Conservation (phyloP, 2,113 vertebrate species). For the Strix aluco region DNA sequence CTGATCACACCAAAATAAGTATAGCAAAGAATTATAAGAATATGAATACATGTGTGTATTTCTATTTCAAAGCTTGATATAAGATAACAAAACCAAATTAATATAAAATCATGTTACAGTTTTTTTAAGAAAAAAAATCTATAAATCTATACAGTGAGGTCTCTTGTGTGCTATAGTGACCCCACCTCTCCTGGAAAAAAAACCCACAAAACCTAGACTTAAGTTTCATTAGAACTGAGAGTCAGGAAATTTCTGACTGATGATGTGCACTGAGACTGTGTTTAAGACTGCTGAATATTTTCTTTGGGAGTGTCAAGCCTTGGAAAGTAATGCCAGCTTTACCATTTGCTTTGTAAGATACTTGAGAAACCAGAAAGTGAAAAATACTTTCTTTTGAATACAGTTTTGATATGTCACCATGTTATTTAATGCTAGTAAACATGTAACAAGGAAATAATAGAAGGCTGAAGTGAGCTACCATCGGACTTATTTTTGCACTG, state of each 20-base stretch:
- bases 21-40: not conserved
- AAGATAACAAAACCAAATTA: not conserved
- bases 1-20: not conserved
- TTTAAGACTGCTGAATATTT: slow-evolving; percentile 16
- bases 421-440: not conserved
- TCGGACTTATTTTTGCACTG: not conserved
- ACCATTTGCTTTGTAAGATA: not conserved
- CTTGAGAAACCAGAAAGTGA: not conserved
- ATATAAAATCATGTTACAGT: not conserved
- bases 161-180: not conserved
- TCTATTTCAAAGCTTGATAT: not conserved
- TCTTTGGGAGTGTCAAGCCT: not conserved
- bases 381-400: not conserved
- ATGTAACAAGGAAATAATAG: not conserved
- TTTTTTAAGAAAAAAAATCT: not conserved
- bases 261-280: not conserved
- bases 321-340: not conserved
- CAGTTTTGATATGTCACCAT: not conserved
- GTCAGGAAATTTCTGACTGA: not conserved
- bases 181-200: not conserved
- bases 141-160: not conserved
- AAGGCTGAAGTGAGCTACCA: not conserved
- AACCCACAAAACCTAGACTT: not conserved
- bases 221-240: not conserved
- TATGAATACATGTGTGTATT: not conserved